Evolutionary conservation across 2,113 vertebrate genomes (phyloP).

Genomic region (Apteryx mantelli): DNA sequence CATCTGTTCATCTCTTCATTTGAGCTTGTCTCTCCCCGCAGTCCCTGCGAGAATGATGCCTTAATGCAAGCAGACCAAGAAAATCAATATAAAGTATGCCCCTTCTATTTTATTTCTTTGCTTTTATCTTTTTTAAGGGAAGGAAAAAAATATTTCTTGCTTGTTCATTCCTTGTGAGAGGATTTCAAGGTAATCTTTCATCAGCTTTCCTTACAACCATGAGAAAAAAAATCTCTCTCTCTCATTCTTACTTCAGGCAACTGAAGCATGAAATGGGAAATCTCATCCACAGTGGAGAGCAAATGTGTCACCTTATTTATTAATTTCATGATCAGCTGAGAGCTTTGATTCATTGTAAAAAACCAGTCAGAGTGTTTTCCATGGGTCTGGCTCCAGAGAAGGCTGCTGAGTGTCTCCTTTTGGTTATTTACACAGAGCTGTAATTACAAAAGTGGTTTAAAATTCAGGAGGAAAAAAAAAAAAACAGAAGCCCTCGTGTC

Average conservation of each 20-base stretch:
- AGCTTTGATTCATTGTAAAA: slow-evolving; percentile 25
- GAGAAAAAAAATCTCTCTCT: not conserved
- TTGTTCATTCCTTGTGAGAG: slow-evolving; percentile 38
- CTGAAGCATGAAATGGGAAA: slow-evolving; percentile 78
- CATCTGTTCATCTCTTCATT: slow-evolving; percentile 49
- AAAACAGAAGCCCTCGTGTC: not conserved
- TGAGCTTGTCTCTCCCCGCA: not conserved
- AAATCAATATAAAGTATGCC: slow-evolving; percentile 51
- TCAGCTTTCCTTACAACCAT: slow-evolving; percentile 58
- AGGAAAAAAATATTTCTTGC: not conserved
- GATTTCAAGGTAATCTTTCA: slow-evolving; percentile 70
- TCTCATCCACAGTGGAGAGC: slow-evolving; percentile 57
- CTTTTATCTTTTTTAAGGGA: slow-evolving; percentile 8
- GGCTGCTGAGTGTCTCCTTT: not conserved
- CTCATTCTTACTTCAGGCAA: slow-evolving; percentile 56
- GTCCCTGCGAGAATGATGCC: slow-evolving; percentile 40
- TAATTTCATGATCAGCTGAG: slow-evolving; percentile 43
- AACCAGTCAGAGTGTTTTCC: not conserved
- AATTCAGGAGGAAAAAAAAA: not conserved
- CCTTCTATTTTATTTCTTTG: slow-evolving; percentile 36
- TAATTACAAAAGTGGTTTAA: not conserved
- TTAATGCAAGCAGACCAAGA: slow-evolving; percentile 50
- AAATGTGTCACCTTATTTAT: slow-evolving; percentile 68
- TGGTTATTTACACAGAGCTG: not conserved
- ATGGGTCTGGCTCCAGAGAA: not conserved